phyloP scores from a whole-genome alignment of 2,888 invertebrate species.

The Boloria selene region DNA sequence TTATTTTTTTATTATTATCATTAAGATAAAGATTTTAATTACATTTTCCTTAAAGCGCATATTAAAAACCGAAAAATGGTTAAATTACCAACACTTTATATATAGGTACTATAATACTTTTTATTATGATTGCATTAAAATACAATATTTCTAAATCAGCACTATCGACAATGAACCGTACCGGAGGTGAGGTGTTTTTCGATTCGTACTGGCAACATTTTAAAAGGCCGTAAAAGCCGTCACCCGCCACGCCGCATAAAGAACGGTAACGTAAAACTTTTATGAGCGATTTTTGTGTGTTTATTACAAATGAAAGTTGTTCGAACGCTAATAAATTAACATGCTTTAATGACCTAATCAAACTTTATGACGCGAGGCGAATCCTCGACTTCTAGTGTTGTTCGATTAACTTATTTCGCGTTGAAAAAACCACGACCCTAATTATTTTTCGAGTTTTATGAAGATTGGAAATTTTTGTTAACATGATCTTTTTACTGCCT shows the following conservation, averaged over 20 bases:
- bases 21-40: too few species aligned
- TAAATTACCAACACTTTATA: too few species aligned
- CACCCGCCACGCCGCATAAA: slow-evolving; percentile 46
- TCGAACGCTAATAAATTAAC: slow-evolving; percentile 79
- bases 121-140: slow-evolving; percentile 13
- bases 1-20: too few species aligned
- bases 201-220: slow-evolving; percentile 60
- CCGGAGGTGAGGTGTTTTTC: slow-evolving; percentile 71
- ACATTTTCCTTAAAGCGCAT: too few species aligned
- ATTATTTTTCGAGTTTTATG: slow-evolving; percentile 80
- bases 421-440: slow-evolving; percentile 60
- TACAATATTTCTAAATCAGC: slow-evolving; percentile 27
- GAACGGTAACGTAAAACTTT: slow-evolving; percentile 51
- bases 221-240: slow-evolving; percentile 60
- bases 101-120: not conserved
- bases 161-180: slow-evolving; percentile 40
- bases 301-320: slow-evolving; percentile 70
- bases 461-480: slow-evolving; percentile 79
- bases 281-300: slow-evolving; percentile 66
- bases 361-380: slow-evolving; percentile 81
- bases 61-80: too few species aligned
- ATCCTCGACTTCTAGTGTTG: slow-evolving; percentile 81
- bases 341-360: slow-evolving; percentile 82
- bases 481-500: slow-evolving; percentile 63
- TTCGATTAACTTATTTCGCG: slow-evolving; percentile 77